Evolutionary conservation across 2,888 invertebrate genomes (phyloP).

Genomic region (Melikaiella ostensackeni): DNA sequence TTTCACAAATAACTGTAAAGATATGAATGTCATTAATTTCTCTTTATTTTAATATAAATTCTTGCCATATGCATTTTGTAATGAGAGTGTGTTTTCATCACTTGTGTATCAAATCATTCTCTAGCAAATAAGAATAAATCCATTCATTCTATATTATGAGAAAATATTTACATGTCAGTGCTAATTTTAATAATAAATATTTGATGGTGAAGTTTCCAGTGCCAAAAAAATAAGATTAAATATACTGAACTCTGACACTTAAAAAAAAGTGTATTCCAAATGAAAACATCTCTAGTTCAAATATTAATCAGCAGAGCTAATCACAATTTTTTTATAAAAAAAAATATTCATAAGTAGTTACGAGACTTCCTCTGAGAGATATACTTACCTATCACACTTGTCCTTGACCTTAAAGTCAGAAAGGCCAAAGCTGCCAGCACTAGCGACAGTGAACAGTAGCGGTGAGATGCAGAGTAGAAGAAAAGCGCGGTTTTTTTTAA

Average conservation of each 20-base stretch:
- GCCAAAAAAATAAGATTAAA: too few relatives aligned
- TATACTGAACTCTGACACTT: too few relatives aligned
- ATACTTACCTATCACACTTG: constrained; percentile 14
- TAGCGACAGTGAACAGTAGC: constrained; percentile 4
- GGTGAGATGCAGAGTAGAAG: neutral
- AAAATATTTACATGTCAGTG: too few relatives aligned
- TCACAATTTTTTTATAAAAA: too few relatives aligned
- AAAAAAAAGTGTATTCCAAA: too few relatives aligned
- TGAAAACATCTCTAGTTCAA: too few relatives aligned
- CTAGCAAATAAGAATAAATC: neutral
- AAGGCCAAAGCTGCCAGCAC: neutral
- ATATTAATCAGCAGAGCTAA: too few relatives aligned
- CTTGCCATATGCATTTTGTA: neutral
- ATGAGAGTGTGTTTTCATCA: neutral
- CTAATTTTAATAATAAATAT: too few relatives aligned
- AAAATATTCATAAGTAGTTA: too few relatives aligned
- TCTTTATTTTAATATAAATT: neutral
- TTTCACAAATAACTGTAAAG: neutral
- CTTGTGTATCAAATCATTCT: neutral
- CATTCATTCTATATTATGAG: neutral
- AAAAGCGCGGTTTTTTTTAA: constrained; percentile 1
- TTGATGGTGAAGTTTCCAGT: too few relatives aligned
- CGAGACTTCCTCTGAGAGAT: too few relatives aligned
- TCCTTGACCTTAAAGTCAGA: neutral
- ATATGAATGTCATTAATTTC: neutral